Conservation (phyloP, 2,113 vertebrate genomes). For the Tapirus terrestris region DNA sequence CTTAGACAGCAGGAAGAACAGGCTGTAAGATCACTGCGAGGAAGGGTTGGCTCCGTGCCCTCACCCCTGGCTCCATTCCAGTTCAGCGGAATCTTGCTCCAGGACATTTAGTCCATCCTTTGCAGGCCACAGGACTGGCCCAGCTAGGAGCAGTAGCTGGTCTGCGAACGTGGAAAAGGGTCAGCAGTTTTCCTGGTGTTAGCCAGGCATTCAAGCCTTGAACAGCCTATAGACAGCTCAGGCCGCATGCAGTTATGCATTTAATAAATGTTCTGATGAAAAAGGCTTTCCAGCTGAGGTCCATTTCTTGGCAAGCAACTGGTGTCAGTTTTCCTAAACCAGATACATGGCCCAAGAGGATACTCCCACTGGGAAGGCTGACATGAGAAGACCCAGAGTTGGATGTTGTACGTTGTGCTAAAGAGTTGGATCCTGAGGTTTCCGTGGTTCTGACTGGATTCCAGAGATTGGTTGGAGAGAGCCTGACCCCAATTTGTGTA, state of each 20-base stretch:
- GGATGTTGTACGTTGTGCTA: background rate
- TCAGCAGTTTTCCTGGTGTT: background rate
- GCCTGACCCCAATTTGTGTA: background rate
- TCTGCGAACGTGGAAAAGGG: background rate
- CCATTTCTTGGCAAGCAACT: constrained; percentile 33
- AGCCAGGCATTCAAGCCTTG: background rate
- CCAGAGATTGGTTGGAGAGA: background rate
- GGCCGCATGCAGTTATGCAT: background rate
- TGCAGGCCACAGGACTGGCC: background rate
- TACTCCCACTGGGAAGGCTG: background rate
- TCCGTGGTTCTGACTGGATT: constrained; percentile 43
- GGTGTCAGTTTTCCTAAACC: background rate
- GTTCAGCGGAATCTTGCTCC: background rate
- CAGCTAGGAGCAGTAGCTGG: background rate
- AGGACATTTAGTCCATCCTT: background rate
- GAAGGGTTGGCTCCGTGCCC: background rate
- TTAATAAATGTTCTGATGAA: constrained; percentile 52
- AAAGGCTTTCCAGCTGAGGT: constrained; percentile 4
- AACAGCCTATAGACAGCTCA: background rate
- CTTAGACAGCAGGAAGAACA: background rate
- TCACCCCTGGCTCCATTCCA: background rate
- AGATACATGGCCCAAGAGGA: background rate
- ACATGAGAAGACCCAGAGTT: background rate
- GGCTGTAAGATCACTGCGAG: background rate
- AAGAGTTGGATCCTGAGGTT: constrained; percentile 6